Conservation (phyloP, 2,113 vertebrate species). For the Lepidothrix coronata region DNA sequence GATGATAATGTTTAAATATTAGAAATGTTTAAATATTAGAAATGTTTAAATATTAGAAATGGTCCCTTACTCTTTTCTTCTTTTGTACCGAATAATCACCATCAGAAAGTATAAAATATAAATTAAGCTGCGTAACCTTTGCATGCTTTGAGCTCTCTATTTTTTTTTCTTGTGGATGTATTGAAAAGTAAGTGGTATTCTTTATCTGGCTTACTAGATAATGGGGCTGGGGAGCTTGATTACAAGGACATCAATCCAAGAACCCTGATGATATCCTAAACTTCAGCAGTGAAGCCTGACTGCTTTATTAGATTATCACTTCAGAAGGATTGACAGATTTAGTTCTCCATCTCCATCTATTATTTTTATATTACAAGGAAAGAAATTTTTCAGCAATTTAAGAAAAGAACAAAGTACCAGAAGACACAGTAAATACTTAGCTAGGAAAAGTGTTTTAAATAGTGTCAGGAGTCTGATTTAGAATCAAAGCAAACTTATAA, state of each 20-base stretch:
- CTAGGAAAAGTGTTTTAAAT: slow-evolving; percentile 4
- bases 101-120: not conserved
- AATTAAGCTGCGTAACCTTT: slow-evolving; percentile 19
- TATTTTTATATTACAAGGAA: not conserved
- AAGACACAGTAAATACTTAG: not conserved
- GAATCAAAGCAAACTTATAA: not conserved
- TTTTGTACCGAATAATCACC: not conserved
- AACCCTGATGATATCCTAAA: slow-evolving; percentile 9
- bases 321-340: slow-evolving; percentile 30
- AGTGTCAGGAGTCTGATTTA: not conserved
- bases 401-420: not conserved
- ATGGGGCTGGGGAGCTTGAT: slow-evolving; percentile 10
- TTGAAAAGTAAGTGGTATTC: not conserved
- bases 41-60: not conserved
- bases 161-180: not conserved
- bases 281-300: not conserved
- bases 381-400: not conserved
- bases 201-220: slow-evolving; percentile 16
- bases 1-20: not conserved
- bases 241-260: slow-evolving; percentile 11
- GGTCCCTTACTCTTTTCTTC: not conserved
- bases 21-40: not conserved
- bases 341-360: not conserved
- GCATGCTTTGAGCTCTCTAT: not conserved
- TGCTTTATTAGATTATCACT: slow-evolving; percentile 54